A percentile compares a stretch with the other conserved stretches of the same genome.
phyloP scores from a whole-genome alignment of 2,113 vertebrate species.

The Setophaga coronata region DNA sequence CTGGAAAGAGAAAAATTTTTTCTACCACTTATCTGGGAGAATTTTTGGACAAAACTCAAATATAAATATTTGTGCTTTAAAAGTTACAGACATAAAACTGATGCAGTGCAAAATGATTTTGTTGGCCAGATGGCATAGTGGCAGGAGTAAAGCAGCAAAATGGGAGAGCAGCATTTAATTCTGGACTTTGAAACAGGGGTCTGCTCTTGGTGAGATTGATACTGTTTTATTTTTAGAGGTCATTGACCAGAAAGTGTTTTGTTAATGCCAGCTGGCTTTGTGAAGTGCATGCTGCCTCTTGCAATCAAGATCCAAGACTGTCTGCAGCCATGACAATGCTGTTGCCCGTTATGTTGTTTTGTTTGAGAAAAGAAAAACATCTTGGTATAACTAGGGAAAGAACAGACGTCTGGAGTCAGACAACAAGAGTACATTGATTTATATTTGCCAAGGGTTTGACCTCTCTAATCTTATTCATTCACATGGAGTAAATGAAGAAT shows the following conservation, averaged over 20 bases:
- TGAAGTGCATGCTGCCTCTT: constrained; percentile 6
- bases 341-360: neutral
- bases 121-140: constrained; percentile 1
- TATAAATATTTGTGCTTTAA: constrained; percentile 36
- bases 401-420: neutral
- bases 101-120: constrained; percentile 7
- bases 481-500: neutral
- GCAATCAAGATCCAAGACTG: neutral
- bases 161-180: constrained; percentile 10
- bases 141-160: neutral
- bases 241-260: constrained; percentile 57
- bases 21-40: neutral
- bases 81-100: constrained; percentile 20
- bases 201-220: constrained; percentile 36
- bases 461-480: neutral
- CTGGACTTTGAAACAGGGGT: neutral
- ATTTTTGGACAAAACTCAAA: neutral
- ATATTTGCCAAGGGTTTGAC: neutral
- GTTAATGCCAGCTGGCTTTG: constrained; percentile 53
- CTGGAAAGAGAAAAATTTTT: neutral
- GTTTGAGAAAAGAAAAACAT: constrained; percentile 8
- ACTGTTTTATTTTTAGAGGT: constrained; percentile 47
- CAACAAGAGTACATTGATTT: neutral
- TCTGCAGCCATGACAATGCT: constrained; percentile 9
- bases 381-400: neutral